phyloP scores from a whole-genome alignment of 2,113 vertebrate genomes.

The Gasterosteus aculeatus region DNA sequence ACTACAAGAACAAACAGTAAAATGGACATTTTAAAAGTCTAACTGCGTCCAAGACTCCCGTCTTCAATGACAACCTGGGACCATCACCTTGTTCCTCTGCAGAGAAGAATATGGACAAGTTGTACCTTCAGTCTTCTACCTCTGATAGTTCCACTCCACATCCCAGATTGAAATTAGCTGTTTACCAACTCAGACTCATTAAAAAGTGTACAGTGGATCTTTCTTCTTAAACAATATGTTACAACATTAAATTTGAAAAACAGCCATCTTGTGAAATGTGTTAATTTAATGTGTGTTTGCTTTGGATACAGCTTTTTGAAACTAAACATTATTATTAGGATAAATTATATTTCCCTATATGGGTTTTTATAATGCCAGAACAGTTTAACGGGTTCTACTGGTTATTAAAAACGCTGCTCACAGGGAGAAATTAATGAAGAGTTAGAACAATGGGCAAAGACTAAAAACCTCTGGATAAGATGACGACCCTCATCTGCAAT shows the following conservation, averaged over 20 bases:
- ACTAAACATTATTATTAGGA: not conserved
- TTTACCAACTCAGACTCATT: constrained; percentile 17
- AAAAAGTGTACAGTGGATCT: constrained; percentile 28
- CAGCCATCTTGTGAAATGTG: not conserved
- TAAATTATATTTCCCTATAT: not conserved
- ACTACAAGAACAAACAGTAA: constrained; percentile 75
- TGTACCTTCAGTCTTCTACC: constrained; percentile 49
- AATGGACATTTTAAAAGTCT: constrained; percentile 23
- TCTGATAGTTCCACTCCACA: constrained; percentile 40
- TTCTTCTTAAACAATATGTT: constrained; percentile 51
- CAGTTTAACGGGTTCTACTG: not conserved
- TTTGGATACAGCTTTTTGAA: not conserved
- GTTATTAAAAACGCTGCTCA: not conserved
- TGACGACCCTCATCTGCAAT: not conserved
- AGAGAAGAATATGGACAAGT: constrained; percentile 20
- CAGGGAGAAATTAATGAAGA: not conserved
- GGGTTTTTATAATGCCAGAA: not conserved
- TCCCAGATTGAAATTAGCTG: constrained; percentile 3
- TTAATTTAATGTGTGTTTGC: not conserved
- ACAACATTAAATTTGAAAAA: constrained; percentile 71
- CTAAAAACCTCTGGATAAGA: not conserved
- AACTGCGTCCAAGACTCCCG: not conserved
- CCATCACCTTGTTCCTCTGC: constrained; percentile 29
- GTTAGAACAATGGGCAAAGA: not conserved
- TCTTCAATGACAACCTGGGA: constrained; percentile 49